phyloP scores from a whole-genome alignment of 23 tunicate species.

The Corella eumyota region DNA sequence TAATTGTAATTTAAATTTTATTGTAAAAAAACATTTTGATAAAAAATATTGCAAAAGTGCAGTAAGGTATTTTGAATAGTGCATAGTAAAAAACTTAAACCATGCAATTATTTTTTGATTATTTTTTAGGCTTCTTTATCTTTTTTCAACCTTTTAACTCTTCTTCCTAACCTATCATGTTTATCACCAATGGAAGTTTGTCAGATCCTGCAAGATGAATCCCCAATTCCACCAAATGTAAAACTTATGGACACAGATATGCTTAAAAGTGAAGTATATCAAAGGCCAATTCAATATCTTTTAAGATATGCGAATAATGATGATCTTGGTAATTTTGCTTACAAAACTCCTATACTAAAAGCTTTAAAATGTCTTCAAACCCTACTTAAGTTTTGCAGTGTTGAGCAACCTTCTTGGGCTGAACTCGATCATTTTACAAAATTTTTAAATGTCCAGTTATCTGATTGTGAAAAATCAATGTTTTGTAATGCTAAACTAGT shows the following conservation, averaged over 20 bases:
- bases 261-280: conserved; percentile 5
- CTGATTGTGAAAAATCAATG: conserved; percentile 28
- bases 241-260: not conserved
- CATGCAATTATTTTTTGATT: too few species aligned
- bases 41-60: too few species aligned
- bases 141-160: not conserved
- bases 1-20: too few species aligned
- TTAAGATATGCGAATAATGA: not conserved
- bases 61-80: too few species aligned
- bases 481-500: conserved; percentile 11
- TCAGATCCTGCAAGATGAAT: not conserved
- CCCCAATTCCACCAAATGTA: not conserved
- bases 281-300: conserved; percentile 31
- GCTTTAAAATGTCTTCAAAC: conserved; percentile 16
- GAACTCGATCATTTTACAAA: conserved; percentile 35
- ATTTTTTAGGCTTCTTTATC: too few species aligned
- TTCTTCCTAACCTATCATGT: not conserved
- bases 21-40: too few species aligned
- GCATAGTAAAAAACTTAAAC: too few species aligned
- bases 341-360: not conserved
- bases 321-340: conserved; percentile 12
- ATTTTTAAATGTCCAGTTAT: conserved; percentile 25
- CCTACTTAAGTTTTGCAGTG: conserved; percentile 8
- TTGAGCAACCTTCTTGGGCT: conserved; percentile 20
- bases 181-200: not conserved